These are phyloP conservation scores for Penaeus chinensis DNA, from an alignment of 1,140 invertebrate genomes.

Conservation along the genomic window DNA sequence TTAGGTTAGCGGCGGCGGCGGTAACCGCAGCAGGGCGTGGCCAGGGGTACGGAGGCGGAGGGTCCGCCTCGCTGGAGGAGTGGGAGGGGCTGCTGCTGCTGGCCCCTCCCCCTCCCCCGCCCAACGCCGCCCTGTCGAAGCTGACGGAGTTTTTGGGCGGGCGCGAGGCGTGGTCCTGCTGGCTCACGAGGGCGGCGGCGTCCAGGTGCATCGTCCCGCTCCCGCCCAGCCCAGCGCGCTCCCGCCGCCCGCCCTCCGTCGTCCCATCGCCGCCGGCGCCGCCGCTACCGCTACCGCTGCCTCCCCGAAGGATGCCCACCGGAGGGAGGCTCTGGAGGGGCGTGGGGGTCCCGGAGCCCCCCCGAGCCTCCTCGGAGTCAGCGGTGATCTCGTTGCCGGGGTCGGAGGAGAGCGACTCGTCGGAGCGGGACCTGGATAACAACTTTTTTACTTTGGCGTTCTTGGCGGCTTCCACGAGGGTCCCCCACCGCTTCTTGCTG, in stretches of 20 bases:
- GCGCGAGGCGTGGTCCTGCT: constrained; percentile 17
- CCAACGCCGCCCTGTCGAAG: constrained; percentile 36
- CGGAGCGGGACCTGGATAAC: constrained; percentile 62
- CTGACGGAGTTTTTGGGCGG: constrained; percentile 54
- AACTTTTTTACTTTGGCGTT: constrained; percentile 63
- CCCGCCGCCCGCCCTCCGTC: constrained; percentile 8
- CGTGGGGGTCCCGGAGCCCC: neutral
- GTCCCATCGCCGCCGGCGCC: constrained; percentile 6
- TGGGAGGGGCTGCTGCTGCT: constrained; percentile 42
- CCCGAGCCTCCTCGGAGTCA: constrained; percentile 39
- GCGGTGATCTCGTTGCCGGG: constrained; percentile 40
- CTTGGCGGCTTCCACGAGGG: constrained; percentile 64
- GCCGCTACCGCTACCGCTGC: neutral
- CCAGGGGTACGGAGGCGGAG: constrained; percentile 49
- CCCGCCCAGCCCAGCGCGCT: neutral
- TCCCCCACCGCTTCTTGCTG: constrained; percentile 72
- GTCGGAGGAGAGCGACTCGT: constrained; percentile 62
- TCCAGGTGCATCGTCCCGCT: constrained; percentile 49
- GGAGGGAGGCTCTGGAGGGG: constrained; percentile 41
- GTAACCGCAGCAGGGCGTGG: constrained; percentile 9
- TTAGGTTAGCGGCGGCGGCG: constrained; percentile 8
- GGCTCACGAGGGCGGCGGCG: constrained; percentile 37
- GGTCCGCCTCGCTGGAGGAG: constrained; percentile 43
- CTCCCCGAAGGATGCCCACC: constrained; percentile 29
- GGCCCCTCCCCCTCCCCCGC: neutral